Conservation (phyloP, 2,888 invertebrate genomes). For the Drosophila aldrichi region DNA sequence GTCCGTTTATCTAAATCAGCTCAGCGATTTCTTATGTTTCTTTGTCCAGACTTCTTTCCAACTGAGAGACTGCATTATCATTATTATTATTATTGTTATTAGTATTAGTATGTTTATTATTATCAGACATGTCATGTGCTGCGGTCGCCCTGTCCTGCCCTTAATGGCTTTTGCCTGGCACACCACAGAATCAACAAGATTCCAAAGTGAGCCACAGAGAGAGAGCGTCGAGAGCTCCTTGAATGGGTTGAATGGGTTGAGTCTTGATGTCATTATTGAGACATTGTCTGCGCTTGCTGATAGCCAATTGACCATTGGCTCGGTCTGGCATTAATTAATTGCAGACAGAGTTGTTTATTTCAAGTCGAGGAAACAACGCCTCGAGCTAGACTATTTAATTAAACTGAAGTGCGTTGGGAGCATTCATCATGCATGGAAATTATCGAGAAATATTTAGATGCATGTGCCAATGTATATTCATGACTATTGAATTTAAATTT, state of each 20-base stretch:
- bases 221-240: neutral
- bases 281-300: constrained; percentile 46
- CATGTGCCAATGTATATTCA: neutral
- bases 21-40: constrained; percentile 41
- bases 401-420: neutral
- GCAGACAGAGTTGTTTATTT: constrained; percentile 27
- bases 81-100: constrained; percentile 33
- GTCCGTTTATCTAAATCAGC: constrained; percentile 43
- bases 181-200: constrained; percentile 4
- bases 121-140: constrained; percentile 24
- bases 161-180: constrained; percentile 31
- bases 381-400: constrained; percentile 1
- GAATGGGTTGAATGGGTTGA: constrained; percentile 7
- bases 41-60: constrained; percentile 29
- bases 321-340: constrained; percentile 30
- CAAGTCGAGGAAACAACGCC: neutral
- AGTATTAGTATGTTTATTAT: constrained; percentile 26
- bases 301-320: constrained; percentile 1
- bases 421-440: neutral
- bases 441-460: neutral
- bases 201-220: neutral
- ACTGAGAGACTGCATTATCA: constrained; percentile 42
- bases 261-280: constrained; percentile 49
- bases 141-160: constrained; percentile 18
- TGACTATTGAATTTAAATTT: neutral